Conservation (phyloP, 2,113 vertebrate species). For the Pelvicachromis taeniatus region DNA sequence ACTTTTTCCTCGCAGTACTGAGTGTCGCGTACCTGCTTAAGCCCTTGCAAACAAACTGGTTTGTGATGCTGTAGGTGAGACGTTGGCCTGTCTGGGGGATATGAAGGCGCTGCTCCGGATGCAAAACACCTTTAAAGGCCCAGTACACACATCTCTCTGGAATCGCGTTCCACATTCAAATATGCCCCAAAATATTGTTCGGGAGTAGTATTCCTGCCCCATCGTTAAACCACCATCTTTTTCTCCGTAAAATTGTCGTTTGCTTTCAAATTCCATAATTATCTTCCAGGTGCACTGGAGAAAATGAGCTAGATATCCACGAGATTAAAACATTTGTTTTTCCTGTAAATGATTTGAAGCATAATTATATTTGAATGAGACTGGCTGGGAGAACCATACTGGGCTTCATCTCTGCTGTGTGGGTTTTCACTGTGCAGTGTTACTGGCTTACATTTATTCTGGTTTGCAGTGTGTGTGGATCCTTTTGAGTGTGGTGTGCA, state of each 20-base stretch:
- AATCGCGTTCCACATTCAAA: background rate
- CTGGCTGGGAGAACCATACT: no score
- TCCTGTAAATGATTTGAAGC: background rate
- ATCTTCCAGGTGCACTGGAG: background rate
- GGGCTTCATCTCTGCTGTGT: no score
- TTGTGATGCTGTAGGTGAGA: background rate
- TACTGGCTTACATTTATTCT: no score
- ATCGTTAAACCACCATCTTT: background rate
- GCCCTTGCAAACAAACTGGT: background rate
- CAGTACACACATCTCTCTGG: background rate
- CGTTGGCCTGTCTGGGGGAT: background rate
- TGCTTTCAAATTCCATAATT: background rate
- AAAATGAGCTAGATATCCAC: background rate
- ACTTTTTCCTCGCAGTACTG: background rate
- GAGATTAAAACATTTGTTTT: background rate
- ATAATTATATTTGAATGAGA: no score
- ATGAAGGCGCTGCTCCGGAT: constrained; percentile 26
- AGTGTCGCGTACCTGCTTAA: background rate
- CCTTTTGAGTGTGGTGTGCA: background rate
- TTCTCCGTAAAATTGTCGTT: background rate
- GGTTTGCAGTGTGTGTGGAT: no score
- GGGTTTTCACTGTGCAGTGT: no score
- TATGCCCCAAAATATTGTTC: background rate
- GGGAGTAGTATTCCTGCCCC: background rate
- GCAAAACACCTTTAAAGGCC: constrained; percentile 31